Base-by-base conservation (phyloP, 2,888 invertebrate species). In the Cheilosia urbana region DNA sequence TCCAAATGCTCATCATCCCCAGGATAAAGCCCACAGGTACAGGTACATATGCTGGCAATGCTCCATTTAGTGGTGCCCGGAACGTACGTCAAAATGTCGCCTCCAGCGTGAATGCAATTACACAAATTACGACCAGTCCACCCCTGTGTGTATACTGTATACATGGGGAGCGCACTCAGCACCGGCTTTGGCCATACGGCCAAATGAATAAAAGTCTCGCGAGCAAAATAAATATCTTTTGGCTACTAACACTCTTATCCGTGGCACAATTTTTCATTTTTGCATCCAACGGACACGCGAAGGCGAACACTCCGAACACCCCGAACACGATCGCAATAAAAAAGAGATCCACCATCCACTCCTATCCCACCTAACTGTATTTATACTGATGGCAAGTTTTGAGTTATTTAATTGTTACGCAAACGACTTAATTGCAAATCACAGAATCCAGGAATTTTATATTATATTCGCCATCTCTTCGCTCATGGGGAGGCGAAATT, bases 401-500 rank as follows among this genome's bases (percentile, higher is more conserved):
- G 89, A 90, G 90, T 90, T 90, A 91, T 91, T 91, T 91, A 91
- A 91, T 91, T 91, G 91, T 91, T 91, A 90, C 88, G 89, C 88
- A 90, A 91, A 91, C 90, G 92, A 90, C 91, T 91, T 91, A 91
- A 91, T 91, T 91, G 84, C 77, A 84, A 76, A 84, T 83, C 84
- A 87, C 87, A 77, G 45, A 85, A 81, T 77, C 37, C 60, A 37
- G 45, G 55, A 66, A 63, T 65, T 69, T 75, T 84, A 75, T 79
- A 19, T 63, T 2, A 0, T 9, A 30, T 30, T 51, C 55, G 21
- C 4, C 51, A 24, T 51, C 51, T 51, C 51, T 27, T 51, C 24
- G 6, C 47, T 55, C 45, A 37, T 34, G 34, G 65, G 68, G 68
- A 85, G 80, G 66, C 71, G 72, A 85, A 80, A 81, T 85, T 81